phyloP scores from a whole-genome alignment of 1,140 invertebrate species.

The Trichomalopsis sarcophagae region DNA sequence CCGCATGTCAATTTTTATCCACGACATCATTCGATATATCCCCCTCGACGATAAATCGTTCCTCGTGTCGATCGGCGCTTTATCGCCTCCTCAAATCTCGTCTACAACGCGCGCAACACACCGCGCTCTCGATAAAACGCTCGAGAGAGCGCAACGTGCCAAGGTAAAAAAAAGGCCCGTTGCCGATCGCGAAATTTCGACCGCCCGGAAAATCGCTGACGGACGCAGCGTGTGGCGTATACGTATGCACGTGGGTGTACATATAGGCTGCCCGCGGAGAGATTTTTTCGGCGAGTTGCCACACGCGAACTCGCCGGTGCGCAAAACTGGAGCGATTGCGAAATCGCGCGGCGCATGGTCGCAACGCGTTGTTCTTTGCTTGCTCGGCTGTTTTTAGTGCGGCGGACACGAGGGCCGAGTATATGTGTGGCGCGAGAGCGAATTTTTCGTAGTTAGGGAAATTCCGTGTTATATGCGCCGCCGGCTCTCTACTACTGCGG shows the following conservation, averaged over 20 bases:
- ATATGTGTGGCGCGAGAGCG: neutral
- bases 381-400: neutral
- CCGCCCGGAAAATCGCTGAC: constrained; percentile 6
- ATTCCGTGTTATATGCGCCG: neutral
- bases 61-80: too few species aligned
- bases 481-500: too few species aligned
- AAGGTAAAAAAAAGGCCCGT: neutral
- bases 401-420: neutral
- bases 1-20: too few species aligned
- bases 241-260: constrained; percentile 21
- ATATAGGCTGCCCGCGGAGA: neutral
- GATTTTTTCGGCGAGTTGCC: neutral
- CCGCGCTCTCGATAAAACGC: constrained; percentile 1
- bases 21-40: too few species aligned
- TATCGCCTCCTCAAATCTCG: neutral
- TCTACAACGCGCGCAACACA: neutral
- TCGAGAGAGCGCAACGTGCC: too few species aligned
- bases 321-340: constrained; percentile 39
- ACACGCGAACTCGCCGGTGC: neutral
- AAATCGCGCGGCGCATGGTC: constrained; percentile 20
- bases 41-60: too few species aligned
- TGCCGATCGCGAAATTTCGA: neutral
- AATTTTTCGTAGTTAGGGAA: constrained; percentile 4
- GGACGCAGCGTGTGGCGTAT: neutral
- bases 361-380: neutral